Evolutionary conservation across 35 echinoderm and acorn worm species (phyloP).

Genomic region (Heliocidaris erythrogramma): DNA sequence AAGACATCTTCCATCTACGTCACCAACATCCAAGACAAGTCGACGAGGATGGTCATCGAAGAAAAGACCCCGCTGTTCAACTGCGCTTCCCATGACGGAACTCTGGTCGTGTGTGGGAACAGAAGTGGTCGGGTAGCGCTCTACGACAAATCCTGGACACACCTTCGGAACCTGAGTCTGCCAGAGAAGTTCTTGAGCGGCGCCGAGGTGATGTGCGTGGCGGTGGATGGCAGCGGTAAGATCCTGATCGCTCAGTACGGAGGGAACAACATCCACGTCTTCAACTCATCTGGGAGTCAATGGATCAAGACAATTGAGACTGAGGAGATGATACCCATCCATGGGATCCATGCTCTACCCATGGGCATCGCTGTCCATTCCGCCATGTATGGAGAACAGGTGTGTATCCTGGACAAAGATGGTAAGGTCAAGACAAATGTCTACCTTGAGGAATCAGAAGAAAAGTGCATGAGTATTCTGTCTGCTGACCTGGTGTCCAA

Average conservation of each 20-base stretch:
- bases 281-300: background rate
- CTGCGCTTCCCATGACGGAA: background rate
- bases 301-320: background rate
- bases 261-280: constrained; percentile 5
- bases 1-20: constrained; percentile 15
- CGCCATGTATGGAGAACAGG: constrained; percentile 18
- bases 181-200: background rate
- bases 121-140: background rate
- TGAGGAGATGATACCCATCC: constrained; percentile 1
- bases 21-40: constrained; percentile 2
- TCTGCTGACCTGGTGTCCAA: background rate
- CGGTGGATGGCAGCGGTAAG: background rate
- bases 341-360: background rate
- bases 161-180: constrained; percentile 6
- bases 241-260: constrained; percentile 7
- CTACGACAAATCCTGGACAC: background rate
- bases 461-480: constrained; percentile 19
- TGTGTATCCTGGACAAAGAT: background rate
- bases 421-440: background rate
- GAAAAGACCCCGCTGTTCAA: background rate
- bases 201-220: background rate
- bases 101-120: background rate
- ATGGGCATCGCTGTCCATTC: constrained; percentile 14
- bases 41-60: background rate
- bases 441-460: constrained; percentile 17